These are phyloP conservation scores for Propithecus coquereli DNA, from an alignment of 2,113 vertebrate genomes.

Conservation along the genomic window DNA sequence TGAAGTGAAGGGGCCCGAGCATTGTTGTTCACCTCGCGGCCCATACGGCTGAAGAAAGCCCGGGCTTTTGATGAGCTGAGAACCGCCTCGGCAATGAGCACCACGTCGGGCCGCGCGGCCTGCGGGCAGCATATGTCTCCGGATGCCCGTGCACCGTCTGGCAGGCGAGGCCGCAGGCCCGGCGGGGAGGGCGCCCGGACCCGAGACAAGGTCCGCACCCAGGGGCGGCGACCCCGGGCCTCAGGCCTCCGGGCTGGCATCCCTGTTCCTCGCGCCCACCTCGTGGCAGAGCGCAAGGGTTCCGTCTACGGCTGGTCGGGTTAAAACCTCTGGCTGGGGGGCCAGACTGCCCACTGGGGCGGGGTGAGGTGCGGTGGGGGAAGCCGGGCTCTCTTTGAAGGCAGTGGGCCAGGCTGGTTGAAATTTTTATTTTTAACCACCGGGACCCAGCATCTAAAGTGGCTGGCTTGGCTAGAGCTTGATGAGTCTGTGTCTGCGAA, in stretches of 20 bases:
- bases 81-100: slow-evolving; percentile 85
- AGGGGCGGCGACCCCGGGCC: not conserved
- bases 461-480: not conserved
- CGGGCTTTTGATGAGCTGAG: slow-evolving; percentile 90
- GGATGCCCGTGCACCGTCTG: slow-evolving; percentile 80
- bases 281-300: not conserved
- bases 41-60: slow-evolving; percentile 90
- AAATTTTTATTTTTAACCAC: not conserved
- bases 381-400: not conserved
- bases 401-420: too few relatives aligned
- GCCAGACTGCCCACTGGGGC: not conserved
- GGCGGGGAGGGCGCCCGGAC: not conserved
- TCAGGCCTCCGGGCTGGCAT: slow-evolving; percentile 65
- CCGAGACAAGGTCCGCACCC: not conserved
- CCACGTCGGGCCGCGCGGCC: slow-evolving; percentile 85
- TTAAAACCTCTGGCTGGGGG: not conserved
- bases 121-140: slow-evolving; percentile 88
- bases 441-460: not conserved
- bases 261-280: slow-evolving; percentile 63
- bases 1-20: slow-evolving; percentile 88
- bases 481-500: not conserved
- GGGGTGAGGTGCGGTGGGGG: not conserved
- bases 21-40: slow-evolving; percentile 90
- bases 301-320: not conserved
- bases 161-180: not conserved